phyloP scores from a whole-genome alignment of 1,140 invertebrate genomes.

The Bombus polaris region DNA sequence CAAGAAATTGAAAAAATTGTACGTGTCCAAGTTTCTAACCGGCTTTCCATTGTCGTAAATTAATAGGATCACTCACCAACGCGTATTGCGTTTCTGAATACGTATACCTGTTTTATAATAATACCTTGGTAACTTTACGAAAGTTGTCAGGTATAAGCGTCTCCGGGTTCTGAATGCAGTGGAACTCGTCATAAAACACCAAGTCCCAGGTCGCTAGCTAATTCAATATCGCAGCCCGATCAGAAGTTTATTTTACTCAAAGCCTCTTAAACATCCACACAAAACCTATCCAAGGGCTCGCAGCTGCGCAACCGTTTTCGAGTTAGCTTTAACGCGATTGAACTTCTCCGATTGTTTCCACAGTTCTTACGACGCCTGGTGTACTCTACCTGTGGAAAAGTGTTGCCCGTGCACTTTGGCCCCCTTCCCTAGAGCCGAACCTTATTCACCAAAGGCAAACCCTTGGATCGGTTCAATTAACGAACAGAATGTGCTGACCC shows the following conservation, averaged over 20 bases:
- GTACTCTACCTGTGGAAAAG: constrained; percentile 9
- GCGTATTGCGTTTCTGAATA: not conserved
- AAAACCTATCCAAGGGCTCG: not conserved
- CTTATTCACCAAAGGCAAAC: constrained; percentile 16
- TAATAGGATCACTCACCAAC: not conserved
- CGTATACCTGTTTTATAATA: not conserved
- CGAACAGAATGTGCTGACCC: constrained; percentile 62
- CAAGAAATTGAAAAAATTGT: not conserved
- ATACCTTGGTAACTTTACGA: not conserved
- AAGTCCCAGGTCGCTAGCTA: not conserved
- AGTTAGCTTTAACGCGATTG: constrained; percentile 19
- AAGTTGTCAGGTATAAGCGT: not conserved
- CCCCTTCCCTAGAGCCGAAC: not conserved
- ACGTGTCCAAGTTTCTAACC: not conserved
- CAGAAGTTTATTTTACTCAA: constrained; percentile 18
- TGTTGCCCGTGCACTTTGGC: not conserved
- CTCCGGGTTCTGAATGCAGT: not conserved
- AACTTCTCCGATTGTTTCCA: constrained; percentile 46
- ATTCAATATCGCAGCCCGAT: not conserved
- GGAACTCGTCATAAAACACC: not conserved
- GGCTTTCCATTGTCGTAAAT: not conserved
- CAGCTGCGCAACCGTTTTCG: constrained; percentile 4
- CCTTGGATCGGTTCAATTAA: constrained; percentile 67
- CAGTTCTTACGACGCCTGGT: constrained; percentile 42
- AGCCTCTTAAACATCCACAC: constrained; percentile 18